Evolutionary conservation across 2,113 vertebrate genomes (phyloP).

Genomic region (Indicator indicator): DNA sequence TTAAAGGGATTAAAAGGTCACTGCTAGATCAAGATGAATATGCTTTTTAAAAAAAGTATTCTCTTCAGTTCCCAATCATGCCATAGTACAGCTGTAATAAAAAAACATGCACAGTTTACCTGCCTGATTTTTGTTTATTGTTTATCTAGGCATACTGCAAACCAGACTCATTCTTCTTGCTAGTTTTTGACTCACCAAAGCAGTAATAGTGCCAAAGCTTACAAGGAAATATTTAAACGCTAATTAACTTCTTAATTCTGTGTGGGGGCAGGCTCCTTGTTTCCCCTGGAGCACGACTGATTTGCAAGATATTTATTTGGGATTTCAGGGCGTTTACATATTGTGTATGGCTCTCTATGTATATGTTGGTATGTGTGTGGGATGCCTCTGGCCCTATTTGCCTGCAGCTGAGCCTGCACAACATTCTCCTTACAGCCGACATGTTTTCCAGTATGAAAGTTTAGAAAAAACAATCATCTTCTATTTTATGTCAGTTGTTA

Average conservation of each 20-base stretch:
- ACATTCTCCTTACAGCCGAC: neutral
- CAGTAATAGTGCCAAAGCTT: neutral
- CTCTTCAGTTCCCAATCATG: neutral
- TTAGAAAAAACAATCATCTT: neutral
- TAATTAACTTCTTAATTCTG: conserved; percentile 55
- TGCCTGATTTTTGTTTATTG: neutral
- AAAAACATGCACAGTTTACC: neutral
- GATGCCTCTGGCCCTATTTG: conserved; percentile 15
- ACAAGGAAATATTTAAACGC: conserved; percentile 34
- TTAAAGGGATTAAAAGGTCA: conserved; percentile 1
- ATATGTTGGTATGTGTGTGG: conserved; percentile 56
- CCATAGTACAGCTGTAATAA: neutral
- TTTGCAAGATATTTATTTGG: conserved; percentile 29
- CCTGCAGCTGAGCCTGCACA: conserved; percentile 14
- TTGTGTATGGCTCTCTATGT: conserved; percentile 8
- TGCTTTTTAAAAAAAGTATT: neutral
- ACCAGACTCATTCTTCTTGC: neutral
- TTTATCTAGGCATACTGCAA: neutral
- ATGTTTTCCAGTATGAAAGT: neutral
- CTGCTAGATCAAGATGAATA: neutral
- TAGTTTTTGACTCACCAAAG: neutral
- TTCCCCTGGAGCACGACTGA: conserved; percentile 27
- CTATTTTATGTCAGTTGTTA: neutral
- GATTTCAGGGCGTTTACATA: conserved; percentile 44
- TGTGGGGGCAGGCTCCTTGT: conserved; percentile 36